These are phyloP conservation scores for Leptosomus discolor DNA, from an alignment of 2,113 vertebrate genomes.

Conservation along the genomic window DNA sequence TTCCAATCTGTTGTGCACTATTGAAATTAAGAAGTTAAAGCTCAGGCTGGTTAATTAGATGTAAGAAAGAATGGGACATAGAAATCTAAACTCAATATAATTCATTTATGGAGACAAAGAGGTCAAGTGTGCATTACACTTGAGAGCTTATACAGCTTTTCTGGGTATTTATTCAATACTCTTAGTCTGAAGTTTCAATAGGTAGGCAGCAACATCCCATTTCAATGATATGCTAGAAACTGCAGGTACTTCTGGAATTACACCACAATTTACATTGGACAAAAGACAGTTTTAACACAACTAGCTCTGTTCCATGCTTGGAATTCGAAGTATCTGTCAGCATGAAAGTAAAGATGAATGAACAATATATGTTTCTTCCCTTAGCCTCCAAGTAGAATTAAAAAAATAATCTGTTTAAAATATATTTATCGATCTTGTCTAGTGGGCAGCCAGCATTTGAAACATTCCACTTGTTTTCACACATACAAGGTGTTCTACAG, in stretches of 20 bases:
- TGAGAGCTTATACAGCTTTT: slow-evolving; percentile 30
- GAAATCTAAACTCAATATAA: slow-evolving; percentile 56
- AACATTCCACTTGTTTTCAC: neutral
- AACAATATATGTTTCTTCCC: neutral
- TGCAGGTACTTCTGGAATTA: slow-evolving; percentile 26
- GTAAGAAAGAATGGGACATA: slow-evolving; percentile 29
- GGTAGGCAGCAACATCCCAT: neutral
- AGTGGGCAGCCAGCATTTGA: neutral
- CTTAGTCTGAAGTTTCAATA: neutral
- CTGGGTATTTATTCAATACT: slow-evolving; percentile 11
- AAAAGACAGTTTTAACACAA: slow-evolving; percentile 39
- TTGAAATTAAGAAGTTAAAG: slow-evolving; percentile 58
- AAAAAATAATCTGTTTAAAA: neutral
- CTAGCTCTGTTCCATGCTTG: neutral
- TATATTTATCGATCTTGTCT: neutral
- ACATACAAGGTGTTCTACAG: neutral
- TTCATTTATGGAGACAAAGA: slow-evolving; percentile 67
- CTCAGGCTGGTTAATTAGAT: slow-evolving; percentile 69
- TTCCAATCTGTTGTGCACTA: slow-evolving; percentile 46
- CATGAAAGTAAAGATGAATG: neutral
- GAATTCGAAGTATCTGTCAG: slow-evolving; percentile 53
- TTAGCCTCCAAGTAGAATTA: neutral
- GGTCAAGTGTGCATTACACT: slow-evolving; percentile 65
- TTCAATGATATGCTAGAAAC: neutral
- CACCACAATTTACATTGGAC: neutral